Base-by-base conservation (phyloP, 2,113 vertebrate genomes). In the Saccopteryx leptura region DNA sequence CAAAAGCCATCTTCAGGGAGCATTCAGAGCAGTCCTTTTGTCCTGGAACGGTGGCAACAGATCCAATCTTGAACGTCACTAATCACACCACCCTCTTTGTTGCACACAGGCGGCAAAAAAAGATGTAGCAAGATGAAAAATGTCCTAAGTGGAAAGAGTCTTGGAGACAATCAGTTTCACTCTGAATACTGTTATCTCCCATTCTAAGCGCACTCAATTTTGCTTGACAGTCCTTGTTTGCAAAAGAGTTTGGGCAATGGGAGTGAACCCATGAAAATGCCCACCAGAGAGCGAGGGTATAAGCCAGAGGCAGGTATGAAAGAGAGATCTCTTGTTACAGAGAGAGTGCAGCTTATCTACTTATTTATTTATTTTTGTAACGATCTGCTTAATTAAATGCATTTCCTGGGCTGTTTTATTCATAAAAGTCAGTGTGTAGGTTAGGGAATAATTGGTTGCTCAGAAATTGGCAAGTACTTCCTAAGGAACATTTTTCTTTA, bases 401-500 rank as follows among this genome's bases (percentile, higher is more conserved):
- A 91, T 88, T 95, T 93, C 93, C 88, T 89, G n/a, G 48, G 54
- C 39, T 96, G 65, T 91, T 96, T 95, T 88, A 91, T 96, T 96
- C 89, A 95, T 93, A 96, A 94, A 94, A 91, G 78, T 95, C 87
- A 65, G 18, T 84, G 83, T 61, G 28, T 50, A 95, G n/a, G 72
- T 88, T 88, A 94, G 58, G 56, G 28, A 92, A 85, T 93, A 96
- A 95, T 82, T 92, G 78, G 88, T 92, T 72, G 60, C 92, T 86
- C 88, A 48, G 80, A 96, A 93, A 83, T 90, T 95, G 95, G 79
- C 91, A 89, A 92, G 54, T 61, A 18, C 46, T 94, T 95, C 74
- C 90, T 94, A 89, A 76, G 91, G 39, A 88, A 78, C 89, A 79
- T 91, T 95, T 95, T 94, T 93, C 81, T 88, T 91, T 65, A 74